These are phyloP conservation scores for Pachymerium ferrugineum DNA, from an alignment of 2,888 invertebrate genomes.

Conservation along the genomic window DNA sequence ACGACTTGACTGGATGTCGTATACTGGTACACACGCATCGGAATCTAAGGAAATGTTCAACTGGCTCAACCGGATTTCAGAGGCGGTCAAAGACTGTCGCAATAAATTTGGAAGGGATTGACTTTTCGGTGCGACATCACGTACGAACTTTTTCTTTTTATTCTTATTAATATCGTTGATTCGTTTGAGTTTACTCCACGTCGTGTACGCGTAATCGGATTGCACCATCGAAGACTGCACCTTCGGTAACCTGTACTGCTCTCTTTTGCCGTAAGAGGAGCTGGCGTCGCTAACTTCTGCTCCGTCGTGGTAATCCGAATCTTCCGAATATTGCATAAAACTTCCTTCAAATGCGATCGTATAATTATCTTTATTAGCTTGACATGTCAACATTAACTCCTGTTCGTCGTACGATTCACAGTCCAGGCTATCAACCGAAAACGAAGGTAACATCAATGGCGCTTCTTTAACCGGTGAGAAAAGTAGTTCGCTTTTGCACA, in stretches of 20 bases:
- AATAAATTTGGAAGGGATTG: slow-evolving; percentile 40
- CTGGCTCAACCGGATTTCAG: slow-evolving; percentile 33
- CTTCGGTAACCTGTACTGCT: not conserved
- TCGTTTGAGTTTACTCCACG: slow-evolving; percentile 73
- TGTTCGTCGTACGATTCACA: slow-evolving; percentile 73
- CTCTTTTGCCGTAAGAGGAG: not conserved
- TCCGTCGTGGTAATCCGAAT: slow-evolving; percentile 62
- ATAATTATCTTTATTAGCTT: slow-evolving; percentile 89
- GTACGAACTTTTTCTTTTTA: slow-evolving; percentile 41
- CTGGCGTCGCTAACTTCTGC: slow-evolving; percentile 40
- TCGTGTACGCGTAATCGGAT: slow-evolving; percentile 81
- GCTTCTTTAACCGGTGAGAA: slow-evolving; percentile 82
- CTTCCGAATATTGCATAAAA: slow-evolving; percentile 57
- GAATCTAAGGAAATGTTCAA: slow-evolving; percentile 34
- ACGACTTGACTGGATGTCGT: slow-evolving; percentile 44
- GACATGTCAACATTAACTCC: slow-evolving; percentile 83
- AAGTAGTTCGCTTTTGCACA: slow-evolving; percentile 75
- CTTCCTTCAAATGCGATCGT: slow-evolving; percentile 86
- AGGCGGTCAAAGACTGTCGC: slow-evolving; percentile 35
- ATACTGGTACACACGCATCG: slow-evolving; percentile 41
- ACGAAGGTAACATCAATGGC: slow-evolving; percentile 53
- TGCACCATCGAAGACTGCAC: slow-evolving; percentile 64
- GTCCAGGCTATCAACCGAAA: slow-evolving; percentile 86
- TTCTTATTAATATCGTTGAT: slow-evolving; percentile 37
- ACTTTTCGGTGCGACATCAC: slow-evolving; percentile 36